Base-by-base conservation (phyloP, 2,888 invertebrate species). In the Neoitamus cyanurus region DNA sequence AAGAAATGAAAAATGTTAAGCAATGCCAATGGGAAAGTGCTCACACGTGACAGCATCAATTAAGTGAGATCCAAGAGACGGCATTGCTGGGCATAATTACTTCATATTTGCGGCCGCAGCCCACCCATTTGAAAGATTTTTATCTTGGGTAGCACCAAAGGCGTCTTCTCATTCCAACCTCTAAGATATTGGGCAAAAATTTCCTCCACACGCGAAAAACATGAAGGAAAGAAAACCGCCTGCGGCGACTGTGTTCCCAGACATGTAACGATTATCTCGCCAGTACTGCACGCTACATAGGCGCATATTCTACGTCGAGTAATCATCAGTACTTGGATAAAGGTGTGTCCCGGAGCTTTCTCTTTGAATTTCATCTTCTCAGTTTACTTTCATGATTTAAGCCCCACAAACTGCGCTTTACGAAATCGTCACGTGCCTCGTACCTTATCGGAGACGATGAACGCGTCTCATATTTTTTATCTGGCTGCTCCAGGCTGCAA, bases 261-360 rank as follows among this genome's bases (percentile, higher is more conserved):
- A 58, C 58, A 11, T 58, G 20, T 58, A 20, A 9, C 25, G 15
- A 20, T 58, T 58, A 58, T 20, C 58, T 58, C 25, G 58, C 25
- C 7, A 58, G 58, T 58, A 20, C 58, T 4, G 20, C 58, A 25
- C 58, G 58, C 20, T 58, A 58, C 25, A 58, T 7, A 58, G 58
- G 31, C 30, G 20, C 31, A 73, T 34, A 73, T 36, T 36, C 34
- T 73, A 6, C 15, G 15, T 3, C 31, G 13, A n/a, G 30, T 70
- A 70, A 28, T 70, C 34, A 31, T 34, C 72, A 34, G 73, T 73
- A 73, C 36, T 34, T 73, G 20, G 15, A 70, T 15, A 36, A 36
- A 73, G 73, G 73, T 36, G 73, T 73, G 73, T 73, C 36, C 73
- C 73, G 36, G 34, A n/a, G 73, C 73, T 73, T 73, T 73, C 73